Evolutionary conservation across 2,113 vertebrate genomes (phyloP).

Genomic region (Sylvietta virens): DNA sequence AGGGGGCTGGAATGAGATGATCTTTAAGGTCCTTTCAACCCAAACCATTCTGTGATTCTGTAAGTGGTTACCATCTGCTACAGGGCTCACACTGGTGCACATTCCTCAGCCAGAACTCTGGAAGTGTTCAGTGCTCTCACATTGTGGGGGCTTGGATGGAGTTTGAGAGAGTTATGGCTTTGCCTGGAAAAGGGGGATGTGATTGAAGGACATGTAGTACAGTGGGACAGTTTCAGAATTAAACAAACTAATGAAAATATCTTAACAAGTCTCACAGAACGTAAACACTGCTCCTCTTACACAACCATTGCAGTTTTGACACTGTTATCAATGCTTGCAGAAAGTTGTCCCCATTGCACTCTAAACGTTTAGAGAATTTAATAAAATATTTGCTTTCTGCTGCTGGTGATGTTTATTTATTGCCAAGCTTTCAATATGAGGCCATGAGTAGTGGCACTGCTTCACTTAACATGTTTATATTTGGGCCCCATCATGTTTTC

Average conservation of each 20-base stretch:
- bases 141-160: not conserved
- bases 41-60: not conserved
- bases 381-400: not conserved
- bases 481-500: not conserved
- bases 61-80: not conserved
- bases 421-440: not conserved
- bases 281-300: not conserved
- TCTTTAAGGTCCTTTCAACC: not conserved
- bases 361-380: not conserved
- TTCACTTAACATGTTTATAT: not conserved
- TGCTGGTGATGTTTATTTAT: not conserved
- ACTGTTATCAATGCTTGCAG: not conserved
- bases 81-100: rapidly evolving
- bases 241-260: not conserved
- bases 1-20: not conserved
- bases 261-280: not conserved
- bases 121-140: not conserved
- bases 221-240: not conserved
- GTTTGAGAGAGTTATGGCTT: not conserved
- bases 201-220: not conserved
- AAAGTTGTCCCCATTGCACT: not conserved
- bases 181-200: not conserved
- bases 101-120: not conserved
- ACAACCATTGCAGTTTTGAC: not conserved
- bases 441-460: not conserved